Evolutionary conservation across 2,113 vertebrate species (phyloP).

Genomic region (Bolborhynchus lineola): DNA sequence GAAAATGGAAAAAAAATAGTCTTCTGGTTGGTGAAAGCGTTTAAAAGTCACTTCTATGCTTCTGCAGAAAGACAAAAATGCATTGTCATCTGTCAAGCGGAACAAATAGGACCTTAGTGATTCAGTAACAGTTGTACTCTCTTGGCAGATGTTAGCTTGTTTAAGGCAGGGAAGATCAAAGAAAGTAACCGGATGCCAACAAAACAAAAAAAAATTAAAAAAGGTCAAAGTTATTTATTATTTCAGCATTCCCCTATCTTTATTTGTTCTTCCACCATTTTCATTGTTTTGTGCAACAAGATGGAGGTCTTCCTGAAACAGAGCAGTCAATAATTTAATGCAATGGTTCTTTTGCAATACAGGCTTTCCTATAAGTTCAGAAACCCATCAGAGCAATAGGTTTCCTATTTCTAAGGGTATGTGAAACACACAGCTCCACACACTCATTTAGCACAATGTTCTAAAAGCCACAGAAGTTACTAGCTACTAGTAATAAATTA

Average conservation of each 20-base stretch:
- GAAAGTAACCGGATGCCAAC: slow-evolving; percentile 38
- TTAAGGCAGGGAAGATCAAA: slow-evolving; percentile 69
- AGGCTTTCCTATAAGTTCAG: neutral
- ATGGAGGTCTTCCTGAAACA: slow-evolving; percentile 35
- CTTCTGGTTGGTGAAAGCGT: neutral
- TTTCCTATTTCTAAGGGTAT: neutral
- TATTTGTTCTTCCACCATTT: slow-evolving; percentile 40
- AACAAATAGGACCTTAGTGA: slow-evolving; percentile 63
- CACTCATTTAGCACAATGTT: neutral
- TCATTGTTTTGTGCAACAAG: slow-evolving; percentile 63
- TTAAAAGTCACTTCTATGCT: neutral
- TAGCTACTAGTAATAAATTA: neutral
- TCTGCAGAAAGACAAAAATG: slow-evolving; percentile 24
- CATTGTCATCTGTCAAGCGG: slow-evolving; percentile 46
- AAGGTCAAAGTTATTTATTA: slow-evolving; percentile 69
- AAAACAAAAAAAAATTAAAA: neutral
- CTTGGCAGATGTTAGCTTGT: slow-evolving; percentile 65
- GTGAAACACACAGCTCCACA: neutral
- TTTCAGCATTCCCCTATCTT: slow-evolving; percentile 51
- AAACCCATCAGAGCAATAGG: neutral
- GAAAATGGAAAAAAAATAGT: neutral
- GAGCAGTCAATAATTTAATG: neutral
- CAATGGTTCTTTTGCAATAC: slow-evolving; percentile 17
- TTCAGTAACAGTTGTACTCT: slow-evolving; percentile 55
- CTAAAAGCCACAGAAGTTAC: neutral